These are phyloP conservation scores for Hoplostethus mediterraneus DNA, from an alignment of 2,797 vertebrate genomes.

Conservation along the genomic window DNA sequence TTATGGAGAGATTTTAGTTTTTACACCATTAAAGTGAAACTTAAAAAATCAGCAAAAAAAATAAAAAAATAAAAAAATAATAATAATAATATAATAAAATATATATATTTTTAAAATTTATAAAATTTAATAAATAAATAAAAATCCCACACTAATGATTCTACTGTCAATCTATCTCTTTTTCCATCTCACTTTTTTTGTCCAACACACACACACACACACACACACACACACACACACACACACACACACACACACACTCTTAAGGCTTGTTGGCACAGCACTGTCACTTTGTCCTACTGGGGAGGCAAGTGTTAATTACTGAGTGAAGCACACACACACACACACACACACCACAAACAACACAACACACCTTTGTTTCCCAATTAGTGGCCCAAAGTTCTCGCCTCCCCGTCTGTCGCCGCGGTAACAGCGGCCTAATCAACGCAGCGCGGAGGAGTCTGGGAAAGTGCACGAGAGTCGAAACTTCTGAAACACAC, in stretches of 20 bases:
- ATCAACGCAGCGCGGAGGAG: conserved; percentile 41
- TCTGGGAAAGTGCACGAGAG: conserved; percentile 16
- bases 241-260: conserved; percentile 7
- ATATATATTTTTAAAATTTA: too few species aligned
- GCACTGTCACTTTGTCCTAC: conserved; percentile 59
- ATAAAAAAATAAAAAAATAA: too few species aligned
- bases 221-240: background rate
- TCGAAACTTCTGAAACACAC: background rate
- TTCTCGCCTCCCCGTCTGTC: conserved; percentile 52
- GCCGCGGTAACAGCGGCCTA: conserved; percentile 41
- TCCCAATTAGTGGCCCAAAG: conserved; percentile 75
- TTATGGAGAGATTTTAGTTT: too few species aligned
- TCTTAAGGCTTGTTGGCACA: conserved; percentile 50
- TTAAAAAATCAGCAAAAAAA: too few species aligned
- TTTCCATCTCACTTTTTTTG: conserved; percentile 6
- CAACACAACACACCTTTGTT: conserved; percentile 79
- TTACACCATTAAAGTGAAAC: too few species aligned
- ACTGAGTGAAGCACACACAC: conserved; percentile 57
- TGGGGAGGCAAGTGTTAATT: conserved; percentile 83
- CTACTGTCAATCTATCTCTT: conserved; percentile 41
- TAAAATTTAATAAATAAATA: too few species aligned
- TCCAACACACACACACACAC: conserved; percentile 5
- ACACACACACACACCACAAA: conserved; percentile 37
- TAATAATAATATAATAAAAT: too few species aligned
- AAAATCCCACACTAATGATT: conserved; percentile 21